Evolutionary conservation across 1,140 invertebrate genomes (phyloP), one percentile per base, ranked within the genome.

Genomic region (Rhagoletis zephyria): DNA sequence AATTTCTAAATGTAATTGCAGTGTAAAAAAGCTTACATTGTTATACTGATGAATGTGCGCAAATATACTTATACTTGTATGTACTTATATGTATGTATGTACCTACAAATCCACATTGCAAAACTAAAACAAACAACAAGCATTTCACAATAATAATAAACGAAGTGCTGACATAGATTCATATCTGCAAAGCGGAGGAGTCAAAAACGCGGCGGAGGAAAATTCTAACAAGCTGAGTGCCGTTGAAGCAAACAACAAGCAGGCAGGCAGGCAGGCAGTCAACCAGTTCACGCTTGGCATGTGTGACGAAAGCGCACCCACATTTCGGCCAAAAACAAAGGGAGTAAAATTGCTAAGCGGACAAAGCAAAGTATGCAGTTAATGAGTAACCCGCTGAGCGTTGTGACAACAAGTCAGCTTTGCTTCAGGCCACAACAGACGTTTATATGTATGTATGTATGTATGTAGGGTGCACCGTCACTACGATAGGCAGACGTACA

Each of bases 141-240:
- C 9, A 51, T 56, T 81, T 48, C 30, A 40, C 45, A 56, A 51
- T 56, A 59, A 81, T 81, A 74, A 87, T 88, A 91, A 91, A 91
- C 90, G 91, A 91, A 88, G 91, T 91, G 91, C 91, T 91, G 91
- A 91, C 91, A 91, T 90, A 90, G 91, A 91, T 91, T 87, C 61
- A 89, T 91, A 91, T 91, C 74, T 81, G 19, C 74, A 81, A 81
- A 81, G 74, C 90, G 67, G 67, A 19, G 45, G 48, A 42, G 40
- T 81, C 74, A n/a, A 81, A 81, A 81, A 42, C 10, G 9, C 74
- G 74, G 56, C 74, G 16, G 6, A 81, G 7, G 48, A 56, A 48
- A 9, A 30, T n/a, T 10, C 64, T 81, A 56, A 81, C 74, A 56
- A 81, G 85, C 87, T 87, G 64, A 67, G 63, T 61, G 63, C 77